Evolutionary conservation across 2,888 invertebrate genomes (phyloP).

Genomic region (Nemotelus pantherinus): DNA sequence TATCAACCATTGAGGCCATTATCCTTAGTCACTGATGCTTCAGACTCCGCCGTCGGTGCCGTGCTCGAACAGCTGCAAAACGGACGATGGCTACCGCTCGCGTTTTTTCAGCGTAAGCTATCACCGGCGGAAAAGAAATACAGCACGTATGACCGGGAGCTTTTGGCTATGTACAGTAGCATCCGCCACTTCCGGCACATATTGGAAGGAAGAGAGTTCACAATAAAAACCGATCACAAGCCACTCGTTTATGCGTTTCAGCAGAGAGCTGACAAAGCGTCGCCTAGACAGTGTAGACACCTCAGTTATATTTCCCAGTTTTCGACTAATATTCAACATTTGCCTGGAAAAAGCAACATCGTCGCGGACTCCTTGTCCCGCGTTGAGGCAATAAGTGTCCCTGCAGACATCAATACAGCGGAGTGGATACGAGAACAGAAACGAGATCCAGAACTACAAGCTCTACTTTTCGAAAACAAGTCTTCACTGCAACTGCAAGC

Average conservation of each 20-base stretch:
- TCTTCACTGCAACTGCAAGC: neutral
- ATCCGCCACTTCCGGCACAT: neutral
- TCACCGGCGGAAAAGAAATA: neutral
- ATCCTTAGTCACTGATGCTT: too few species aligned
- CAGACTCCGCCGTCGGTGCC: too few species aligned
- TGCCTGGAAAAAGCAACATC: neutral
- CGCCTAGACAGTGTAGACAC: neutral
- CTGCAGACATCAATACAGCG: neutral
- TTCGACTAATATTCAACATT: neutral
- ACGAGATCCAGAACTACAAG: neutral
- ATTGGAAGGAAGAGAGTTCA: conserved; percentile 45
- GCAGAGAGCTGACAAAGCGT: neutral
- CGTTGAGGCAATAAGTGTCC: neutral
- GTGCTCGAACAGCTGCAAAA: too few species aligned
- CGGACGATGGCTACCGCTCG: neutral
- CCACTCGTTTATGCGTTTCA: conserved; percentile 46
- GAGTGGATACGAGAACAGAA: neutral
- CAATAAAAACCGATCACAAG: conserved; percentile 54
- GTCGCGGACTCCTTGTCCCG: neutral
- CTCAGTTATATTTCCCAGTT: neutral
- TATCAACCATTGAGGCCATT: too few species aligned
- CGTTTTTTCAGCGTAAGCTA: neutral
- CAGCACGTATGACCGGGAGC: neutral
- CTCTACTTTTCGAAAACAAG: neutral
- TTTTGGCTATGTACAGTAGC: neutral